These are phyloP conservation scores for Actenoides hombroni DNA, from an alignment of 2,113 vertebrate species.

Conservation along the genomic window DNA sequence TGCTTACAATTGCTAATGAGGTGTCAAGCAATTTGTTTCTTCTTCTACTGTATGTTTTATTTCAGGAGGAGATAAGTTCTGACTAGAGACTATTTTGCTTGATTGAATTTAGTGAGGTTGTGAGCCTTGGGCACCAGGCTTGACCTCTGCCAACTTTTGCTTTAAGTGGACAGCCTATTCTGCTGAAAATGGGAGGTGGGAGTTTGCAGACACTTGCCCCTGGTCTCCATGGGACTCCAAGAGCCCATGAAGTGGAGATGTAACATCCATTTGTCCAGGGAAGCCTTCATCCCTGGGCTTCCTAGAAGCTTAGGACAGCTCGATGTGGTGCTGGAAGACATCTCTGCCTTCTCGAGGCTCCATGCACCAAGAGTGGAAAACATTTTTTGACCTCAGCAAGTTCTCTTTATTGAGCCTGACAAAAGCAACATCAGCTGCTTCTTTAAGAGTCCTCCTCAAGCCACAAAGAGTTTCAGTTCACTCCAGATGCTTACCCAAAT, in stretches of 20 bases:
- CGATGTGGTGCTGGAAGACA: neutral
- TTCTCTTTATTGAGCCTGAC: neutral
- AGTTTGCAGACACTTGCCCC: neutral
- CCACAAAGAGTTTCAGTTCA: neutral
- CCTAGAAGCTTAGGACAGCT: neutral
- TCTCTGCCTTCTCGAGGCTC: neutral
- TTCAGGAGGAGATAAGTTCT: slow-evolving; percentile 42
- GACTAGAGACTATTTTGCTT: slow-evolving; percentile 4
- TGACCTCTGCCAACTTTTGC: neutral
- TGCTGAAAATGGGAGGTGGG: neutral
- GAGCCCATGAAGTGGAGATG: neutral
- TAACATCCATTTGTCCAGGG: neutral
- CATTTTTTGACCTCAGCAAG: neutral
- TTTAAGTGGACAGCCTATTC: neutral
- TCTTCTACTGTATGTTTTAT: slow-evolving; percentile 43
- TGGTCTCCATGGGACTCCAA: neutral
- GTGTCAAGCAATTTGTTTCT: slow-evolving; percentile 39
- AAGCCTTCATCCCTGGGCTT: neutral
- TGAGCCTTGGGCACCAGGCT: neutral
- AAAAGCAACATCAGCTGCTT: neutral
- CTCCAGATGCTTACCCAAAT: neutral
- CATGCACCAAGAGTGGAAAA: accelerated
- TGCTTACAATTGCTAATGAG: slow-evolving; percentile 46
- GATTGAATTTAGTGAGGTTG: slow-evolving; percentile 15
- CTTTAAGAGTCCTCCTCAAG: neutral